Percentiles rank a stretch among this genome's conserved stretches.
phyloP scores from a whole-genome alignment of 2,113 vertebrate genomes.

The Corvus moneduloides region DNA sequence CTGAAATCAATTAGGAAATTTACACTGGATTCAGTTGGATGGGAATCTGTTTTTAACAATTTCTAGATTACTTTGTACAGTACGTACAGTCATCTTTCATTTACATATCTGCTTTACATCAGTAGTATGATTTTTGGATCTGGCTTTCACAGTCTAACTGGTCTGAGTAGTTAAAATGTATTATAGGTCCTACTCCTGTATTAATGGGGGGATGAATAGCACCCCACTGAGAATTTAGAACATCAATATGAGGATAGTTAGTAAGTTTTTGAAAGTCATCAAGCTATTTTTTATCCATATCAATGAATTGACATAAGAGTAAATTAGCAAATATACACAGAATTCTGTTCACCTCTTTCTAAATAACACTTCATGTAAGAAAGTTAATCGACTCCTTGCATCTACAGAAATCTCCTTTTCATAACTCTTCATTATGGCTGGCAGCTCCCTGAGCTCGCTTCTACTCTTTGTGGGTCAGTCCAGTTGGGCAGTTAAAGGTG shows the following conservation, averaged over 20 bases:
- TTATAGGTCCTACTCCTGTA: not conserved
- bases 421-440: fast-evolving
- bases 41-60: not conserved
- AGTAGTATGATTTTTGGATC: not conserved
- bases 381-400: not conserved
- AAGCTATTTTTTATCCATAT: not conserved
- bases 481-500: not conserved
- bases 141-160: not conserved
- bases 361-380: not conserved
- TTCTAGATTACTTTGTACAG: not conserved
- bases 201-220: not conserved
- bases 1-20: not conserved
- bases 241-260: not conserved
- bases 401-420: not conserved
- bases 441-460: not conserved
- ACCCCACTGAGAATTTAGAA: not conserved
- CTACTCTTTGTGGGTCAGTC: not conserved
- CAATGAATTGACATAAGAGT: not conserved
- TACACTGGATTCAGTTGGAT: not conserved
- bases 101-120: not conserved
- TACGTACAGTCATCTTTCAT: not conserved
- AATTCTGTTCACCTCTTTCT: not conserved
- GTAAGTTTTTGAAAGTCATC: not conserved
- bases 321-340: not conserved
- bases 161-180: not conserved